Percentiles rank a stretch among this genome's conserved stretches.
Conservation (phyloP, 2,888 invertebrate genomes). For the Drosophila percnosoma region DNA sequence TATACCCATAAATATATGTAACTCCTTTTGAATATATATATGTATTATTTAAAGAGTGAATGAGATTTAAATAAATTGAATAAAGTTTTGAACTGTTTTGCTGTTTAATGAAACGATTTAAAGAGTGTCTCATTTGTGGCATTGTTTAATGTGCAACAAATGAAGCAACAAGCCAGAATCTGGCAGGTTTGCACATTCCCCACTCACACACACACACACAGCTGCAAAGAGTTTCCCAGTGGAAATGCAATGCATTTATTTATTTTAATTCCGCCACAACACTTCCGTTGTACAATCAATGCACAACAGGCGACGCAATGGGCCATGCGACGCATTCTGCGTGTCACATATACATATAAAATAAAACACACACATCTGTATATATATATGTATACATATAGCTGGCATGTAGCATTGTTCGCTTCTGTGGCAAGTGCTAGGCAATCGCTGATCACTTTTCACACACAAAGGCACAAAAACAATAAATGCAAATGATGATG, state of each 20-base stretch:
- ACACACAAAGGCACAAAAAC: constrained; percentile 79
- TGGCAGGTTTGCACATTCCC: constrained; percentile 1
- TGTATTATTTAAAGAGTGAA: neutral
- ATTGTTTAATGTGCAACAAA: constrained; percentile 69
- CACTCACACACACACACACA: constrained; percentile 1
- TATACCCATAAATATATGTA: neutral
- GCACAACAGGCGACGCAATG: constrained; percentile 64
- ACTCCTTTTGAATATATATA: neutral
- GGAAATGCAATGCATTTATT: constrained; percentile 78
- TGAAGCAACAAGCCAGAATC: constrained; percentile 68
- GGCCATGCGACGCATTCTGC: constrained; percentile 44
- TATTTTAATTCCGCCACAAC: constrained; percentile 83
- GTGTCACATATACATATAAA: constrained; percentile 32
- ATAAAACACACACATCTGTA: neutral
- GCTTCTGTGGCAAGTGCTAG: constrained; percentile 47
- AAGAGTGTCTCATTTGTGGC: constrained; percentile 55
- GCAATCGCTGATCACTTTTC: constrained; percentile 77
- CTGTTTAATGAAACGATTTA: constrained; percentile 25
- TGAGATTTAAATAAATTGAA: neutral
- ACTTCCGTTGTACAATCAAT: constrained; percentile 82
- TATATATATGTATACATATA: neutral
- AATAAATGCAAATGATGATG: constrained; percentile 78
- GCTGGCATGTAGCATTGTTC: constrained; percentile 9
- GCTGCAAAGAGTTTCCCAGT: constrained; percentile 38
- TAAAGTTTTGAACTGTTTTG: neutral